phyloP scores from a whole-genome alignment of 2,888 invertebrate species.

The Zygothrica quintamaculata region DNA sequence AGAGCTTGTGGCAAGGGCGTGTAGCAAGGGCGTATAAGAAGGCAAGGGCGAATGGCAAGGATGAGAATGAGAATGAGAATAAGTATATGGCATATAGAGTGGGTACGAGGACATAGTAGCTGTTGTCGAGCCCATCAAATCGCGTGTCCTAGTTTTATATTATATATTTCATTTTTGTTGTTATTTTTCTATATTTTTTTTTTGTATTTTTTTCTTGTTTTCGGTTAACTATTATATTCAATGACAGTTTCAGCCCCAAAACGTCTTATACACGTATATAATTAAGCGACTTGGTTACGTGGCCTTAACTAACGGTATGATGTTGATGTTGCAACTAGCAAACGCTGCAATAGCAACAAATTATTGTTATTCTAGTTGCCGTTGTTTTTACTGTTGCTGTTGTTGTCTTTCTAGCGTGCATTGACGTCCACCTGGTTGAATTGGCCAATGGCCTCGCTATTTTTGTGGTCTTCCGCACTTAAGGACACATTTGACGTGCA shows the following conservation, averaged over 20 bases:
- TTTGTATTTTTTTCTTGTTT: too few relatives aligned
- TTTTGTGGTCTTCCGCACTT: constrained; percentile 31
- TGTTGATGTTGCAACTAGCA: constrained; percentile 18
- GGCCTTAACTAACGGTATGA: not conserved
- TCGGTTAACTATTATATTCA: constrained; percentile 23
- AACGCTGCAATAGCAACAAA: constrained; percentile 17
- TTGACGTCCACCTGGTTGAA: constrained; percentile 34
- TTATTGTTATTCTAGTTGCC: too few relatives aligned
- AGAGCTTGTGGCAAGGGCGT: not conserved
- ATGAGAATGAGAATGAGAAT: not conserved
- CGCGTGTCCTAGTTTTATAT: constrained; percentile 29
- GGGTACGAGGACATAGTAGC: not conserved
- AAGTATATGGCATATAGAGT: not conserved
- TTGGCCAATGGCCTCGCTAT: constrained; percentile 34
- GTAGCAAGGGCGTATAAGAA: not conserved
- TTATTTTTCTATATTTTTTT: too few relatives aligned
- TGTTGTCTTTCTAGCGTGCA: constrained; percentile 2
- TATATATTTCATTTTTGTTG: too few relatives aligned
- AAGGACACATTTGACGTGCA: constrained; percentile 70
- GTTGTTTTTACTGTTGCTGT: too few relatives aligned
- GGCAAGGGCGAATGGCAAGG: not conserved
- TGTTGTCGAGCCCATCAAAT: constrained; percentile 21
- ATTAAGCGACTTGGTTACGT: not conserved
- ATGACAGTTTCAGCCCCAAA: constrained; percentile 10
- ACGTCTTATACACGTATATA: not conserved